These are phyloP conservation scores for Alloplasta piceator DNA, from an alignment of 2,888 invertebrate species.

Conservation along the genomic window DNA sequence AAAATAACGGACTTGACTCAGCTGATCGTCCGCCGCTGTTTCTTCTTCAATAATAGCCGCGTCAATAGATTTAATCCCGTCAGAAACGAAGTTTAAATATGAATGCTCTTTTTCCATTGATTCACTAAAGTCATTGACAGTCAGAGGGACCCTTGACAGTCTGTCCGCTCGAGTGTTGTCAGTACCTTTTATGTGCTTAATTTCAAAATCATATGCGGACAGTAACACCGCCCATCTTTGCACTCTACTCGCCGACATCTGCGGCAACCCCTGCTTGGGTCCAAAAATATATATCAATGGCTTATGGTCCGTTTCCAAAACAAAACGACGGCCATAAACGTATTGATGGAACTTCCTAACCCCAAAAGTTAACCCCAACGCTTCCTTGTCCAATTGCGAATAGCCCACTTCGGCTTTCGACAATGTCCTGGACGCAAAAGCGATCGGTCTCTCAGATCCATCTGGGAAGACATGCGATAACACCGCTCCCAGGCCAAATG, in stretches of 20 bases:
- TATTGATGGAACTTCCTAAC: conserved; percentile 46
- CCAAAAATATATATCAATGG: conserved; percentile 53
- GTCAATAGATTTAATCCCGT: conserved; percentile 11
- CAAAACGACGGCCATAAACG: conserved; percentile 10
- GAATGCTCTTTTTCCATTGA: too few species aligned
- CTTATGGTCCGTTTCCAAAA: conserved; percentile 39
- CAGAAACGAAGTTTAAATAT: background rate
- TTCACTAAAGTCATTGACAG: background rate
- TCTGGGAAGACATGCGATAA: conserved; percentile 64
- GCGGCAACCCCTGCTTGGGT: background rate
- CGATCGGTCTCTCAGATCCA: conserved; percentile 60
- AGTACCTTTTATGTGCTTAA: conserved; percentile 38
- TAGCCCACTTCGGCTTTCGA: conserved; percentile 62
- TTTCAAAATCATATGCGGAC: conserved; percentile 41
- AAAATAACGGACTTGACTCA: conserved; percentile 22
- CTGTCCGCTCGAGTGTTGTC: conserved; percentile 42
- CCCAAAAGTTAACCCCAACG: conserved; percentile 70
- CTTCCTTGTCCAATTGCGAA: conserved; percentile 69
- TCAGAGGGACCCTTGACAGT: conserved; percentile 27
- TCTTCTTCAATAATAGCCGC: background rate
- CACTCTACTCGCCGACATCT: conserved; percentile 40
- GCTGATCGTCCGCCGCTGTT: background rate
- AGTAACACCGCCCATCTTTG: conserved; percentile 51
- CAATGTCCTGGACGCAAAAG: conserved; percentile 63
- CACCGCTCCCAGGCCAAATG: conserved; percentile 73